Percentiles rank a stretch among this genome's conserved stretches.
Conservation (phyloP, 2,113 vertebrate genomes). For the Xenus cinereus region DNA sequence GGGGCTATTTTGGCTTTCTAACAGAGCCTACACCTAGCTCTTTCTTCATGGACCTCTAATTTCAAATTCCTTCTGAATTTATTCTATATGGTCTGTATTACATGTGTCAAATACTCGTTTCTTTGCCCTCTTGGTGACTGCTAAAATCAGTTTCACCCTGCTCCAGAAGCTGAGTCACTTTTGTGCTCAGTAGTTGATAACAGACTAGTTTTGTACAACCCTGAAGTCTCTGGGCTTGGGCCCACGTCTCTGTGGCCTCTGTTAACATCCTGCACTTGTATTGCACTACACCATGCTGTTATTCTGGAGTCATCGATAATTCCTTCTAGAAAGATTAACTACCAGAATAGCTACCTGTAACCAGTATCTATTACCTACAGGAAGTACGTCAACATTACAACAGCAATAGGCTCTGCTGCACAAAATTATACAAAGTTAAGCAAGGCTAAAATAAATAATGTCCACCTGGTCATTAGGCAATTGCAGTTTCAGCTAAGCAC, state of each 20-base stretch:
- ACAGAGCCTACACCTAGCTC: not conserved
- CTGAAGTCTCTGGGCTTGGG: not conserved
- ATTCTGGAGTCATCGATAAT: not conserved
- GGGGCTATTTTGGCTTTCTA: not conserved
- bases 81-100: not conserved
- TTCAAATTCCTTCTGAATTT: not conserved
- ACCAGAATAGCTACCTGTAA: not conserved
- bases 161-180: not conserved
- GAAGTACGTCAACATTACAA: not conserved
- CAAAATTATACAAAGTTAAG: not conserved
- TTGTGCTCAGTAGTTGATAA: not conserved
- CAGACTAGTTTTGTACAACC: no score
- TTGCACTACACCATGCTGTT: not conserved
- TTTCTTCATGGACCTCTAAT: not conserved
- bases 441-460: not conserved
- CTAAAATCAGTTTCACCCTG: not conserved
- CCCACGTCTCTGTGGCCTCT: rapidly evolving
- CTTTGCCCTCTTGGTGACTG: not conserved
- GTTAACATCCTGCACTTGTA: not conserved
- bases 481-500: not conserved
- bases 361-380: not conserved
- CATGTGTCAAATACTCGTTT: not conserved
- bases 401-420: not conserved
- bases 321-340: not conserved
- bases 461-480: not conserved